Conservation (phyloP, 1,140 invertebrate species). For the Microplitis mediator region DNA sequence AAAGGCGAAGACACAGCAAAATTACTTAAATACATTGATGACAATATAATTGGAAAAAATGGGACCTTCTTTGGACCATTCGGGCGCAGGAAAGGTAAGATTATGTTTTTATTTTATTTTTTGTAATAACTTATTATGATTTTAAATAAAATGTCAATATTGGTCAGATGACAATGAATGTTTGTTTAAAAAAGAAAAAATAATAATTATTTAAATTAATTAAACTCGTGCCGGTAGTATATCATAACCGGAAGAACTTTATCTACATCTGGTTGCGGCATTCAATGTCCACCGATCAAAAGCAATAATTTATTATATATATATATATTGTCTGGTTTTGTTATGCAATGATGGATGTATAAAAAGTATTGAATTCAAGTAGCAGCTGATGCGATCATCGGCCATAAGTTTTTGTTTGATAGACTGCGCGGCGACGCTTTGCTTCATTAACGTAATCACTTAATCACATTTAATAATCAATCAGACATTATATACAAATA, state of each 20-base stretch:
- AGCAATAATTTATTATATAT: background rate
- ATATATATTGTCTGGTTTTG: background rate
- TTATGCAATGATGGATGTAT: slow-evolving; percentile 3
- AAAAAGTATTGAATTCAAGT: background rate
- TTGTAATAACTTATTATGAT: background rate
- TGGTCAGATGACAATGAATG: background rate
- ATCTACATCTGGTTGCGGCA: background rate
- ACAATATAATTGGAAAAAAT: slow-evolving; percentile 80
- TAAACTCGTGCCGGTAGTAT: background rate
- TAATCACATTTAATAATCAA: background rate
- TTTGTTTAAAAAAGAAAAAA: slow-evolving; percentile 2
- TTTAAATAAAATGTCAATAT: too few relatives aligned
- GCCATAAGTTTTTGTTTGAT: background rate
- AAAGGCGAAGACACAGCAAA: slow-evolving; percentile 72
- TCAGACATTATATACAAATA: too few relatives aligned
- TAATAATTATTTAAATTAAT: background rate
- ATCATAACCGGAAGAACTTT: background rate
- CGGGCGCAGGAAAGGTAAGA: slow-evolving; percentile 77
- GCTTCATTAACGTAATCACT: background rate
- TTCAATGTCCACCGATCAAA: background rate
- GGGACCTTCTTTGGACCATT: slow-evolving; percentile 81
- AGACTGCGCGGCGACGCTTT: slow-evolving; percentile 14
- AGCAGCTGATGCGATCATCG: slow-evolving; percentile 6
- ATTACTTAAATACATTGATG: slow-evolving; percentile 77
- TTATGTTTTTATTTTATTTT: background rate